Conservation (phyloP, 2,797 vertebrate species). For the Myripristis murdjan region DNA sequence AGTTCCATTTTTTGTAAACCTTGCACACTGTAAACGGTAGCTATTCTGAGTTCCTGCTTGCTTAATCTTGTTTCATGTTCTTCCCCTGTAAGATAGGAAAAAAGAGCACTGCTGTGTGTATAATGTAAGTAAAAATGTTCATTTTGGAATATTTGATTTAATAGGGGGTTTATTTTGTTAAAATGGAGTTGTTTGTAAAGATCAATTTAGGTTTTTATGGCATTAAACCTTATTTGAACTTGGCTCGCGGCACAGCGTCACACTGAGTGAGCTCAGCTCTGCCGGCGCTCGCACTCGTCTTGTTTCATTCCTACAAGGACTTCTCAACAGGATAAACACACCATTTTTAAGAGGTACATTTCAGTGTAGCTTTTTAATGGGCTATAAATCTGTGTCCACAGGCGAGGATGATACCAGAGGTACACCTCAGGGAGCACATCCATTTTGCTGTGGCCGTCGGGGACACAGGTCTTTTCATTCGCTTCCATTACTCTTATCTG, state of each 20-base stretch:
- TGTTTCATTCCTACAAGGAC: slow-evolving; percentile 65
- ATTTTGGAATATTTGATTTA: slow-evolving; percentile 73
- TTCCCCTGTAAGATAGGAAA: slow-evolving; percentile 70
- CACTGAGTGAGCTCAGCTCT: slow-evolving; percentile 46
- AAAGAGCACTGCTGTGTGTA: slow-evolving; percentile 68
- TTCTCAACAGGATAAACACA: slow-evolving; percentile 75
- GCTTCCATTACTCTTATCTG: slow-evolving; percentile 87
- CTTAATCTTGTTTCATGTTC: slow-evolving; percentile 49
- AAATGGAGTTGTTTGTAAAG: slow-evolving; percentile 73
- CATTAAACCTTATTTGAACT: slow-evolving; percentile 84
- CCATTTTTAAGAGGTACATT: slow-evolving; percentile 78
- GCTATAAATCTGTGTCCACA: slow-evolving; percentile 84
- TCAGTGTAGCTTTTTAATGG: slow-evolving; percentile 84
- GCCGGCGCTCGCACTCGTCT: slow-evolving; percentile 47
- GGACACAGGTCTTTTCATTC: slow-evolving; percentile 82
- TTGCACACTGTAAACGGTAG: slow-evolving; percentile 51
- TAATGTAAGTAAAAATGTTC: slow-evolving; percentile 73
- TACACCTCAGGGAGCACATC: slow-evolving; percentile 84
- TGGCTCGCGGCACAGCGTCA: slow-evolving; percentile 53
- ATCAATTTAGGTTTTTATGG: slow-evolving; percentile 74
- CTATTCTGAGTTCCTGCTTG: slow-evolving; percentile 67
- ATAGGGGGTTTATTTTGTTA: slow-evolving; percentile 69
- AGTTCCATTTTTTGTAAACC: slow-evolving; percentile 67
- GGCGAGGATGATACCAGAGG: slow-evolving; percentile 82
- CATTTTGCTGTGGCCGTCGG: slow-evolving; percentile 81